phyloP scores from a whole-genome alignment of 1,140 invertebrate genomes.

The Drosophila kanapiae region DNA sequence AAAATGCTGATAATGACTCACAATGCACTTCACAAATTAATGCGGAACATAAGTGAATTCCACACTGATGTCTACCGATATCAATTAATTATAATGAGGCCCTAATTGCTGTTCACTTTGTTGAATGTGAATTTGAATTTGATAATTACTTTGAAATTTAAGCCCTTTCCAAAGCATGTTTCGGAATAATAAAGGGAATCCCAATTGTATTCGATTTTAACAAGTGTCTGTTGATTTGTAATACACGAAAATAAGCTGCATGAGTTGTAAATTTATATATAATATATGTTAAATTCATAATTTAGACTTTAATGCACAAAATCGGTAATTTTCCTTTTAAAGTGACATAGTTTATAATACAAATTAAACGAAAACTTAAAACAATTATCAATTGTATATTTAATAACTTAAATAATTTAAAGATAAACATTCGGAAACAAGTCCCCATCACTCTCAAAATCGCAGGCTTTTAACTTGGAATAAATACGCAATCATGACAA shows the following conservation, averaged over 20 bases:
- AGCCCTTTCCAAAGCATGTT: background rate
- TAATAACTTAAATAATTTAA: background rate
- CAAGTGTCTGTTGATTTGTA: background rate
- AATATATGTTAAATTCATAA: too few species aligned
- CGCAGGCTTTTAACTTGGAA: background rate
- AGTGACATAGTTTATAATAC: background rate
- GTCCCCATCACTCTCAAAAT: background rate
- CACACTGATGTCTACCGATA: background rate
- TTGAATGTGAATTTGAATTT: background rate
- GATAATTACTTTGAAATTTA: background rate
- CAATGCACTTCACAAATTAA: background rate
- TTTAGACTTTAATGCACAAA: too few species aligned
- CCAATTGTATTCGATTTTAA: too few species aligned
- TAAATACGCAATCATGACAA: slow-evolving; percentile 15
- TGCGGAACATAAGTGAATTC: background rate
- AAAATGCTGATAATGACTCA: background rate
- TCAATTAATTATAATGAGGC: background rate
- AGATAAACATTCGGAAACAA: background rate
- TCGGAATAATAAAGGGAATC: too few species aligned
- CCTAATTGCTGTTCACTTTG: background rate
- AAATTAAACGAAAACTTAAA: background rate
- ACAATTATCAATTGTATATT: background rate
- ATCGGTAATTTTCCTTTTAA: too few species aligned
- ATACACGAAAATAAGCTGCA: too few species aligned
- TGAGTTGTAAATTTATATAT: too few species aligned